Base-by-base conservation (phyloP, 2,113 vertebrate species). In the Psophia crepitans region DNA sequence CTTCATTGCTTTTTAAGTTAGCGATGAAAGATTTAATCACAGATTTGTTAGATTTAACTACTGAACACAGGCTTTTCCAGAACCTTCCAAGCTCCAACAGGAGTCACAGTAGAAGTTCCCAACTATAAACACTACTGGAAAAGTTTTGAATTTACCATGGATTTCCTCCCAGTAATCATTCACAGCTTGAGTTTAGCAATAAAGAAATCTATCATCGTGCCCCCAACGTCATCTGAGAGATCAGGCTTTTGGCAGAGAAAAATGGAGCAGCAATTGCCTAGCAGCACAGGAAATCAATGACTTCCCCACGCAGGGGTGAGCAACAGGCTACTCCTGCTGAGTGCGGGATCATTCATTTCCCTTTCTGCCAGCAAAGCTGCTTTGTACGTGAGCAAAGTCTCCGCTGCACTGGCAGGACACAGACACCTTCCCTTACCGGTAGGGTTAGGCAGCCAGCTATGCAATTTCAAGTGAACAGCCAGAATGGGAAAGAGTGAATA, bases 101-200 rank as follows among this genome's bases (percentile, higher is more conserved):
- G 15, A 87, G 14, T 49, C 69, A 95, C 69, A 90, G 61, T 8
- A 82, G 51, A 81, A 93, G 79, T 63, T 81, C 66, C 43, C 77
- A 93, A 32, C 87, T 70, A 90, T 64, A 86, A 51, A 63, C 28
- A 73, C 44, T 46, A 79, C 44, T 83, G 58, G 48, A 85, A 96
- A 89, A 90, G 58, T 14, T 77, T 44, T 90, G 89, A 70, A 90
- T 95, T 96, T 95, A 87, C 44, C 48, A 87, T 69, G 80, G 87
- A 94, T 92, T 96, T 96, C 73, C 76, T 96, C 66, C 73, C 84
- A 90, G 75, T 92, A 97, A 96, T 78, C 88, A 95, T 61, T 87
- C 89, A 94, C 87, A 96, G 78, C 78, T 90, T 84, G 68, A 94
- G 48, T 92, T 94, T n/a, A 94, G 90, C 66, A 97, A 93, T 82